A percentile compares a stretch with the other conserved stretches of the same genome.
phyloP scores from a whole-genome alignment of 2,113 vertebrate species.

The Zosterops pallidus region DNA sequence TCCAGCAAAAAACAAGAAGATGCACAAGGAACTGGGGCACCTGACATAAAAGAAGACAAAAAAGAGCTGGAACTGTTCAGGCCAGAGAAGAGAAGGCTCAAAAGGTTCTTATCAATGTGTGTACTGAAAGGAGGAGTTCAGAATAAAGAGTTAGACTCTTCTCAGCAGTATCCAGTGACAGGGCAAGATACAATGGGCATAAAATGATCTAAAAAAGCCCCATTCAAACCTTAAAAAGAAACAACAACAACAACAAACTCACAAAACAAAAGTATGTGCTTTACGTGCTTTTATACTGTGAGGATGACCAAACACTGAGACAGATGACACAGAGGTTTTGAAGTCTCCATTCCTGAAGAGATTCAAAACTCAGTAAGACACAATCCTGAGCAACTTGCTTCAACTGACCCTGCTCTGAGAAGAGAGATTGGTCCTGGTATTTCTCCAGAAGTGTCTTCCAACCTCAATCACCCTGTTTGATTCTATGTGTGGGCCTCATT shows the following conservation, averaged over 20 bases:
- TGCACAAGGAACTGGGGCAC: neutral
- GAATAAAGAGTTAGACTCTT: neutral
- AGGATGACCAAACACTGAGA: neutral
- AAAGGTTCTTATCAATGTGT: neutral
- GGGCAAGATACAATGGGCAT: neutral
- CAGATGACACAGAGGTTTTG: neutral
- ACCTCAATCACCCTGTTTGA: neutral
- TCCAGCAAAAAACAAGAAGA: neutral
- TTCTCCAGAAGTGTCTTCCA: neutral
- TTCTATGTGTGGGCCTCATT: neutral
- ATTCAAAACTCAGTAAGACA: neutral
- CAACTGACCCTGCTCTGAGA: neutral
- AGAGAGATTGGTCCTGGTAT: neutral
- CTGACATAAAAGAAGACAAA: neutral
- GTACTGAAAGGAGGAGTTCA: neutral
- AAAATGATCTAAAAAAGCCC: neutral
- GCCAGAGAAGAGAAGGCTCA: neutral
- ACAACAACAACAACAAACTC: too few species aligned
- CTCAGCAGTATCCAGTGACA: neutral
- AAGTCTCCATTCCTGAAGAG: neutral
- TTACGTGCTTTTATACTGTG: neutral
- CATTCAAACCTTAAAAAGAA: neutral
- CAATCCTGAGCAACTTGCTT: neutral
- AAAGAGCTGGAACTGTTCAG: neutral
- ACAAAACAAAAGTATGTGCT: accelerated